Evolutionary conservation across 1,140 invertebrate species (phyloP), one percentile per base, ranked within the genome.

Genomic region (Potamilus streckersoni): DNA sequence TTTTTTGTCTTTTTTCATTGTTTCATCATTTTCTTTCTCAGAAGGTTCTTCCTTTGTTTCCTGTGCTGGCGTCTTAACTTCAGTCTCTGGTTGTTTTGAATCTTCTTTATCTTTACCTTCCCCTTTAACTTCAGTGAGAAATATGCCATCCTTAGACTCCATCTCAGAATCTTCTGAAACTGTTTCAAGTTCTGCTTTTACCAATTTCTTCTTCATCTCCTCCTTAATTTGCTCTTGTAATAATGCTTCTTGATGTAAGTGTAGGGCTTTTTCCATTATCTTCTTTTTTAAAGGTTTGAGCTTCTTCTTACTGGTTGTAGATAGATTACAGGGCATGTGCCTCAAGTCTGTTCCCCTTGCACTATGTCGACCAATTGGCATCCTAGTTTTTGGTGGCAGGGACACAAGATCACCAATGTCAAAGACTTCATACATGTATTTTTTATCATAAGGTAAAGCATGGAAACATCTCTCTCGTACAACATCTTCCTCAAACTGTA

Each of bases 381-480:
- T 68, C 20, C 60, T 83, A 14, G 72, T 70, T 71, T 75, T 79
- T 8, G 49, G 69, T 38, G 75, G 84, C 16, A 73, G 73, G 31
- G 72, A 38, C 11, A 86, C 73, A 69, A 85, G 68, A 71, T 79
- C 79, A 69, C 82, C 79, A 31, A 80, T 38, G 60, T 83, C 73
- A 67, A 89, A 74, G 23, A 83, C 84, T 76, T 87, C 85, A 71
- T 74, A 78, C 67, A 88, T 82, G 68, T 88, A 89, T 70, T 89
- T 89, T 31, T 80, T 76, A 80, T 85, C 83, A 80, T 89, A 89
- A 31, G 87, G 87, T 61, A 89, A 66, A 76, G 84, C 83, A 76
- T 87, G 83, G 73, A 87, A 86, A 67, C 86, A 87, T 66, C 85
- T 71, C n/a, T 89, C 87, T 67, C 80, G 79, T 16, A 89, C 85